Base-by-base conservation (phyloP, 2,888 invertebrate genomes). In the Nemapogon koenigi region DNA sequence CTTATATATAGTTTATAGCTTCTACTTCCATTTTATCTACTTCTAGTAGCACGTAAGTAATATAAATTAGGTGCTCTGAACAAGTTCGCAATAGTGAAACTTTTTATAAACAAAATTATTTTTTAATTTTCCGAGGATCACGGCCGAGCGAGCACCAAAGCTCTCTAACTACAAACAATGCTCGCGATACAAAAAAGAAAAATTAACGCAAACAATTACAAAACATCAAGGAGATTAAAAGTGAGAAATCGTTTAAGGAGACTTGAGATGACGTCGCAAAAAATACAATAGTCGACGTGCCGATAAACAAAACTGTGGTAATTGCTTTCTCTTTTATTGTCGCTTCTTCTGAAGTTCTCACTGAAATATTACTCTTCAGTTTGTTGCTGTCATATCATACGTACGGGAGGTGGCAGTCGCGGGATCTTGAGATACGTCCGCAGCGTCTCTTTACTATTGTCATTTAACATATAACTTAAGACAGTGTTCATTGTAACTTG, bases 211-310 rank as follows among this genome's bases (percentile, higher is more conserved):
- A 33, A 33, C 33, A 33, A 33, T 33, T 33, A 19, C 13, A 16
- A 33, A 19, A 33, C 33, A 33, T 16, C 16, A 11, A 33, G 33
- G 33, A 18, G 33, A 33, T 33, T 33, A 33, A 33, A 33, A 33
- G 17, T 33, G 33, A 33, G 33, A 16, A 33, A 33, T 33, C 33
- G 33, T 19, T 33, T 18, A 19, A 19, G 33, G 19, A 4, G 11
- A 18, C 19, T 11, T 13, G 8, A 14, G 33, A 19, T 33, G 33
- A 33, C 16, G 33, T 19, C 19, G 18, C 18, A 19, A 33, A 33
- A 19, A 33, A 33, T 13, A 33, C 33, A 33, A 33, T 33, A 33
- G 33, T 33, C 18, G 11, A 13, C n/a, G n/a, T 16, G 16, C 33
- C 16, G 33, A 33, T 33, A 33, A 33, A 33, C 33, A 33, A 33